phyloP scores from a whole-genome alignment of 2,797 vertebrate species.

The Microchirus variegatus region DNA sequence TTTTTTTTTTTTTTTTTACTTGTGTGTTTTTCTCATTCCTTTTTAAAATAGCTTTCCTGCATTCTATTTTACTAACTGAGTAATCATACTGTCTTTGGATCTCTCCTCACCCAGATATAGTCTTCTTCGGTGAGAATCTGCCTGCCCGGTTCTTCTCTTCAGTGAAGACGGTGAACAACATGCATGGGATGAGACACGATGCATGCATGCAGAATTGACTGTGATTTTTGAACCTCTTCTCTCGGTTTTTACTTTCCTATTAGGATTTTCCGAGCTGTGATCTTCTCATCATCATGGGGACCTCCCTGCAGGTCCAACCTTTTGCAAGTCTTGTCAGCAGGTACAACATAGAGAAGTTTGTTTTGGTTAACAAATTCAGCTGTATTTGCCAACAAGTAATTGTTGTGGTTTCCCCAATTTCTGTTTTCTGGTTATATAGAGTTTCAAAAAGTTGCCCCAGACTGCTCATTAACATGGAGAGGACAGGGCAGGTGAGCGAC shows the following conservation, averaged over 20 bases:
- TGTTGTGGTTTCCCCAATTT: background rate
- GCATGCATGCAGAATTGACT: background rate
- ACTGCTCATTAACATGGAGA: slow-evolving; percentile 94
- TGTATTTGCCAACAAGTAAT: too few relatives aligned
- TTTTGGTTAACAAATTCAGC: background rate
- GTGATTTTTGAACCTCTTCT: background rate
- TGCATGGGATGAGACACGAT: background rate
- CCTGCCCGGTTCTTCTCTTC: slow-evolving; percentile 89
- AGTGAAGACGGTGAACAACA: slow-evolving; percentile 84
- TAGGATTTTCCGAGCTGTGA: slow-evolving; percentile 91
- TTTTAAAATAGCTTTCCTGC: background rate
- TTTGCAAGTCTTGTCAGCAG: slow-evolving; percentile 90
- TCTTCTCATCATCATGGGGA: slow-evolving; percentile 92
- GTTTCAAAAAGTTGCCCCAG: slow-evolving; percentile 87
- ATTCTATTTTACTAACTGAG: background rate
- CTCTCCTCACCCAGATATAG: slow-evolving; percentile 82
- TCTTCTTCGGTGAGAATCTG: slow-evolving; percentile 92
- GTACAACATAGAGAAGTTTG: slow-evolving; percentile 69
- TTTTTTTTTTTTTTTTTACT: too few relatives aligned
- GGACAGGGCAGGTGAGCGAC: slow-evolving; percentile 85
- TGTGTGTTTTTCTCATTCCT: background rate
- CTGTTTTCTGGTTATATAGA: slow-evolving; percentile 62
- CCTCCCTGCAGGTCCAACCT: slow-evolving; percentile 92
- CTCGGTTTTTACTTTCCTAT: background rate
- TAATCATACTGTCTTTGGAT: background rate